Evolutionary conservation across 2,888 invertebrate genomes (phyloP).

Genomic region (Hydriomena furcata): DNA sequence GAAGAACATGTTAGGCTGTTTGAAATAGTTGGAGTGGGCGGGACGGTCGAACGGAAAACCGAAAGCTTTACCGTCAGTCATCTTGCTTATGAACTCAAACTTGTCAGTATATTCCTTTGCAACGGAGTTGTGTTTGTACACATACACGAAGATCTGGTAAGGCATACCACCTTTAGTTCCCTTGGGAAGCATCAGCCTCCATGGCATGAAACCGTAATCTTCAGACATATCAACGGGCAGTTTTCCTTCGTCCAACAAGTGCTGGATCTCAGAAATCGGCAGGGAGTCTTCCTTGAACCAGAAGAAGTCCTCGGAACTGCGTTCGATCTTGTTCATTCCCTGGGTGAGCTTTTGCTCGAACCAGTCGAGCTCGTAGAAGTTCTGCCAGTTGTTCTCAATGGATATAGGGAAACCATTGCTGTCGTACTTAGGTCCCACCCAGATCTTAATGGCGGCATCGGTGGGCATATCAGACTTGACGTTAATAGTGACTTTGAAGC

Average conservation of each 20-base stretch:
- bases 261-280: conserved; percentile 83
- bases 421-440: conserved; percentile 88
- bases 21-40: conserved; percentile 58
- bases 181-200: conserved; percentile 88
- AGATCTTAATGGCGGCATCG: conserved; percentile 85
- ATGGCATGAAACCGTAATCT: conserved; percentile 85
- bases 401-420: conserved; percentile 75
- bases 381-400: conserved; percentile 82
- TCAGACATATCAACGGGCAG: conserved; percentile 81
- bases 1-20: conserved; percentile 84
- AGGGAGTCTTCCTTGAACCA: conserved; percentile 85
- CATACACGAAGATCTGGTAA: conserved; percentile 85
- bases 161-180: conserved; percentile 87
- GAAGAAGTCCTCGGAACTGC: conserved; percentile 86
- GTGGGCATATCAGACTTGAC: conserved; percentile 83
- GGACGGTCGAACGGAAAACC: conserved; percentile 85
- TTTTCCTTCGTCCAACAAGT: conserved; percentile 78
- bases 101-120: conserved; percentile 50
- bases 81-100: conserved; percentile 10
- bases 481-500: conserved; percentile 85
- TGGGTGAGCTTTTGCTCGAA: conserved; percentile 82
- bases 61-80: conserved; percentile 77
- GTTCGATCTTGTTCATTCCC: conserved; percentile 86
- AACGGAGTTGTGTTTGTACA: conserved; percentile 78
- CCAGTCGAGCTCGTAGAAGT: conserved; percentile 85